Percentiles rank a stretch among this genome's conserved stretches.
Evolutionary conservation across 2,113 vertebrate genomes (phyloP).

Genomic region (Melanotaenia duboulayi): DNA sequence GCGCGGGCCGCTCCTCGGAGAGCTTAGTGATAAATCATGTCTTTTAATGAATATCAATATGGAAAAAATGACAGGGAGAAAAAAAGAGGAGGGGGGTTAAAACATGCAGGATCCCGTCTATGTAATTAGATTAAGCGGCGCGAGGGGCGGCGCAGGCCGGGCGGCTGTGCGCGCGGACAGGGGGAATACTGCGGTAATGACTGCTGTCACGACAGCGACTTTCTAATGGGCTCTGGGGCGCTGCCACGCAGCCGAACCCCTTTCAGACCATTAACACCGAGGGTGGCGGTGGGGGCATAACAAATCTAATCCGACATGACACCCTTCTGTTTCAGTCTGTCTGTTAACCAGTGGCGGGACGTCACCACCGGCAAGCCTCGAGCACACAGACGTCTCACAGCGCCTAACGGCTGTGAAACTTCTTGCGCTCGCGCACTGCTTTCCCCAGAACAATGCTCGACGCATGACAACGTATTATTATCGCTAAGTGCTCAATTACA

Average conservation of each 20-base stretch:
- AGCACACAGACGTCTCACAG: no score
- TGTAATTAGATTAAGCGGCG: constrained; percentile 96
- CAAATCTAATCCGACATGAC: constrained; percentile 65
- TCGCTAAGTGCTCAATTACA: constrained; percentile 17
- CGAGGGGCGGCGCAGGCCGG: constrained; percentile 91
- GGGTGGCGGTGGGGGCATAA: constrained; percentile 39
- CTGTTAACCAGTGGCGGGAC: constrained; percentile 31
- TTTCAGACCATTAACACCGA: constrained; percentile 92
- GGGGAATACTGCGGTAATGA: constrained; percentile 92
- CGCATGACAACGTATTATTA: constrained; percentile 22
- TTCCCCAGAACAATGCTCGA: not conserved
- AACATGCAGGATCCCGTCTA: constrained; percentile 87
- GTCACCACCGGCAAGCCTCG: constrained; percentile 10
- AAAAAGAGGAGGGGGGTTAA: constrained; percentile 24
- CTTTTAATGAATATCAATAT: constrained; percentile 95
- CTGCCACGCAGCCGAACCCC: constrained; percentile 84
- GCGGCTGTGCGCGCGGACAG: constrained; percentile 78
- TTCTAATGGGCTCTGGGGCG: constrained; percentile 96
- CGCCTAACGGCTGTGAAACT: not conserved
- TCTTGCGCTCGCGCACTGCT: not conserved
- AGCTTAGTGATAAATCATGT: constrained; percentile 94
- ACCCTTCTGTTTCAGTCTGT: constrained; percentile 48
- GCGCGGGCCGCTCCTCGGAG: constrained; percentile 85
- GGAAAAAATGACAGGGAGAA: not conserved
- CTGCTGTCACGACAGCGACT: constrained; percentile 86